Evolutionary conservation across 2,888 invertebrate genomes (phyloP), one percentile per base, ranked within the genome.

Genomic region (Odontothrips loti): DNA sequence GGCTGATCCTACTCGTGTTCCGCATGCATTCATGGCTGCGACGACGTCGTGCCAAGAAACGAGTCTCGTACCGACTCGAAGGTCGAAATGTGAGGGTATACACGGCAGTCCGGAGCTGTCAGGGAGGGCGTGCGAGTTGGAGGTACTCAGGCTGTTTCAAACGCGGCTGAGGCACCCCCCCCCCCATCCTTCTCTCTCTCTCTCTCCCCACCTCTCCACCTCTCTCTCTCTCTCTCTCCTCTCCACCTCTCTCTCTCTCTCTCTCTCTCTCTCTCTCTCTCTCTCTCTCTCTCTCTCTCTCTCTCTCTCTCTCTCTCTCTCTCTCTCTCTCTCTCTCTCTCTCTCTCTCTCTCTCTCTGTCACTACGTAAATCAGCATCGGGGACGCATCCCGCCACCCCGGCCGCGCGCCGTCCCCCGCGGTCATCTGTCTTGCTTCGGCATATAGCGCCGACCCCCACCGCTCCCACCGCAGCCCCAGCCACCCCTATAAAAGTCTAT

Each of bases 401-500:
- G 11, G 23, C 23, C 68, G 23, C 68, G 68, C 23, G 9, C 68
- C 68, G 68, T 11, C 68, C n/a, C 68, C 11, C 23, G n/a, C 23
- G 68, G 68, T 27, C 68, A 27, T 75, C 68, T 27, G 68, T 75
- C 68, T 75, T 75, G 27, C 68, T 75, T 75, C 68, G 68, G 27
- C 68, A 17, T n/a, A 17, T 15, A n/a, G 58, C 58, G 17, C 58
- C 58, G 12, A 11, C 0, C 58, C 58, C 20, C 58, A 3, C 51
- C 51, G 6, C 51, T 10, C 51, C 51, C 10, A 15, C 58, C 68
- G 68, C 68, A 23, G n/a, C 23, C 23, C 68, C 23, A 12, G 11
- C 68, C 23, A 75, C 68, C 68, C 68, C 68, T 75, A 75, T 75
- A 75, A 75, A 75, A 75, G 23, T 75, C 68, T 75, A 75, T 75